Evolutionary conservation across 2,113 vertebrate species (phyloP).

Genomic region (Amphiprion ocellaris): DNA sequence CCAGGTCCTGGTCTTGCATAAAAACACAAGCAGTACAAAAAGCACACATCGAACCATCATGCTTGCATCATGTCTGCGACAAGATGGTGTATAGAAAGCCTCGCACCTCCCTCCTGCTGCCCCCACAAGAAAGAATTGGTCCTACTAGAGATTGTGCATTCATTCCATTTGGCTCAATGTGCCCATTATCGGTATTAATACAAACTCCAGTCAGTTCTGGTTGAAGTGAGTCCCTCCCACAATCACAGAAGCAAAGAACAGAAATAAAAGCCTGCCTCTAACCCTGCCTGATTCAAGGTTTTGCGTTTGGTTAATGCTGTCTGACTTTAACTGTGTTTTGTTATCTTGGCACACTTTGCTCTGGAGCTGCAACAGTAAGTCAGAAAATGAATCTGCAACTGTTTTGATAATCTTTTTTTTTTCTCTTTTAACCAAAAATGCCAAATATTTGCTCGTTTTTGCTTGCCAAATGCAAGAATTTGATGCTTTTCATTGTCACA

Average conservation of each 20-base stretch:
- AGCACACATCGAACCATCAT: constrained; percentile 62
- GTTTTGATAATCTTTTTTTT: too few relatives aligned
- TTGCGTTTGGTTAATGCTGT: background rate
- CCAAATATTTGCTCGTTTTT: background rate
- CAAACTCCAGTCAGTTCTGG: constrained; percentile 14
- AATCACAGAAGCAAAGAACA: background rate
- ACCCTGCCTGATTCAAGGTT: background rate
- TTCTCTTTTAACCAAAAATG: too few relatives aligned
- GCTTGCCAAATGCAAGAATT: background rate
- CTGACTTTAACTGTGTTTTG: too few relatives aligned
- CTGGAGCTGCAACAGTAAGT: too few relatives aligned
- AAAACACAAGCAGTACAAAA: constrained; percentile 66
- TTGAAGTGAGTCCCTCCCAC: background rate
- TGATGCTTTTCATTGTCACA: background rate
- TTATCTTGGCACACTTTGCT: too few relatives aligned
- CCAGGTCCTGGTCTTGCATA: constrained; percentile 39
- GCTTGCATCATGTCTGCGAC: constrained; percentile 32
- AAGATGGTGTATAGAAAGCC: constrained; percentile 36
- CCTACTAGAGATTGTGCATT: constrained; percentile 73
- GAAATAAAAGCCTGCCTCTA: background rate
- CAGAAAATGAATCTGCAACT: too few relatives aligned
- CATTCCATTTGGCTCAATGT: constrained; percentile 50
- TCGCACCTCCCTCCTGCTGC: background rate
- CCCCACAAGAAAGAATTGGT: constrained; percentile 59
- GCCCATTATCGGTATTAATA: constrained; percentile 20